phyloP scores from a whole-genome alignment of 2,113 vertebrate species.

The Pholis gunnellus region DNA sequence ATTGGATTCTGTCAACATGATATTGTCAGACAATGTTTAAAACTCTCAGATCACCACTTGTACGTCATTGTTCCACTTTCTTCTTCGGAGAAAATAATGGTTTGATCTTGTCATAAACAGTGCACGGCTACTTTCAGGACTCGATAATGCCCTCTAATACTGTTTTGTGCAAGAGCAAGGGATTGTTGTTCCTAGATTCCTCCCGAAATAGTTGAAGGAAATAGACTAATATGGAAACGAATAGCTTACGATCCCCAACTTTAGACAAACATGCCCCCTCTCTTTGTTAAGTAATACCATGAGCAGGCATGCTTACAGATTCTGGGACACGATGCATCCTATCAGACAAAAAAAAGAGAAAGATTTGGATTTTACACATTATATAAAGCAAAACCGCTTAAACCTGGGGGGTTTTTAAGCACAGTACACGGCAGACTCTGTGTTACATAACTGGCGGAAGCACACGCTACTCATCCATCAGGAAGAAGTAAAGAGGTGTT shows the following conservation, averaged over 20 bases:
- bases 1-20: constrained; percentile 60
- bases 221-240: background rate
- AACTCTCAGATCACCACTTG: constrained; percentile 35
- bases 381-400: constrained; percentile 60
- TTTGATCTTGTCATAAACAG: constrained; percentile 31
- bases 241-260: background rate
- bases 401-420: constrained; percentile 29
- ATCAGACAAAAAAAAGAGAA: constrained; percentile 5
- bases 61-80: constrained; percentile 22
- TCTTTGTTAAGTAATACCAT: constrained; percentile 29
- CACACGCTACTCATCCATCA: constrained; percentile 10
- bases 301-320: constrained; percentile 4
- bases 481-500: constrained; percentile 13
- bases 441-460: constrained; percentile 47
- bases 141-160: background rate
- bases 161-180: constrained; percentile 1
- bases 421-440: constrained; percentile 1
- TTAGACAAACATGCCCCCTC: background rate
- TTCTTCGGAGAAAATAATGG: constrained; percentile 14
- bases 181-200: background rate
- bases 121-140: background rate
- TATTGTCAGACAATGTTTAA: constrained; percentile 23
- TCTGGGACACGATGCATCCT: background rate
- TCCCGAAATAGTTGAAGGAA: background rate
- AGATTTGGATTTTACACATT: constrained; percentile 56